Percentiles rank a stretch among this genome's conserved stretches.
phyloP scores from a whole-genome alignment of 2,888 invertebrate species.

The Ariolimax columbianus region DNA sequence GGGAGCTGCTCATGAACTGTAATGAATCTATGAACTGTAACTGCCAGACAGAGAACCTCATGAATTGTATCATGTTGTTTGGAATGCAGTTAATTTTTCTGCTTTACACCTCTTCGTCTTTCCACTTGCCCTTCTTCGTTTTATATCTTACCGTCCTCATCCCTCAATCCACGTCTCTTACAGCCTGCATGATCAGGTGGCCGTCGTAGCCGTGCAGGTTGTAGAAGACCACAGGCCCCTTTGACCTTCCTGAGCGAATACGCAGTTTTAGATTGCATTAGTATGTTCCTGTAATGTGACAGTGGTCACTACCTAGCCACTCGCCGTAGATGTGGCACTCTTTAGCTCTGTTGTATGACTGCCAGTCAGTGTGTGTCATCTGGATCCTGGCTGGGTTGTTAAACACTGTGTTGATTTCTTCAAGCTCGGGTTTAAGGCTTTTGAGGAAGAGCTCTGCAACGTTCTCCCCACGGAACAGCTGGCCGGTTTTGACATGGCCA shows the following conservation, averaged over 20 bases:
- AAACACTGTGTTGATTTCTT: neutral
- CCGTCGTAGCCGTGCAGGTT: neutral
- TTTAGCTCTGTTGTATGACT: neutral
- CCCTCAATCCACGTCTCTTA: neutral
- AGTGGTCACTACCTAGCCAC: neutral
- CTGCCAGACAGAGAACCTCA: neutral
- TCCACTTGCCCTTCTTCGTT: too few species aligned
- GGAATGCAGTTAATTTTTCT: neutral
- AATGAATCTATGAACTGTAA: neutral
- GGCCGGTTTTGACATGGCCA: neutral
- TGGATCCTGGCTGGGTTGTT: neutral
- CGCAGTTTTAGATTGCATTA: neutral
- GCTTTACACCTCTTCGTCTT: too few species aligned
- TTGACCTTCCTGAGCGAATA: neutral
- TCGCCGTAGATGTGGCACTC: neutral
- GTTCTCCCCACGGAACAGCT: neutral
- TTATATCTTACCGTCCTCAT: too few species aligned
- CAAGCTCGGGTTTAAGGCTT: neutral
- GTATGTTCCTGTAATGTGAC: neutral
- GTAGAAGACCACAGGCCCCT: neutral
- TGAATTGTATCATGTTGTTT: neutral
- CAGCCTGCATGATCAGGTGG: neutral
- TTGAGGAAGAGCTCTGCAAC: neutral
- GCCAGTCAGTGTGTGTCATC: neutral
- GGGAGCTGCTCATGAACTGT: conserved; percentile 2